Percentiles rank a stretch among this genome's conserved stretches.
phyloP scores from a whole-genome alignment of 2,113 vertebrate species.

The Carassius carassius region DNA sequence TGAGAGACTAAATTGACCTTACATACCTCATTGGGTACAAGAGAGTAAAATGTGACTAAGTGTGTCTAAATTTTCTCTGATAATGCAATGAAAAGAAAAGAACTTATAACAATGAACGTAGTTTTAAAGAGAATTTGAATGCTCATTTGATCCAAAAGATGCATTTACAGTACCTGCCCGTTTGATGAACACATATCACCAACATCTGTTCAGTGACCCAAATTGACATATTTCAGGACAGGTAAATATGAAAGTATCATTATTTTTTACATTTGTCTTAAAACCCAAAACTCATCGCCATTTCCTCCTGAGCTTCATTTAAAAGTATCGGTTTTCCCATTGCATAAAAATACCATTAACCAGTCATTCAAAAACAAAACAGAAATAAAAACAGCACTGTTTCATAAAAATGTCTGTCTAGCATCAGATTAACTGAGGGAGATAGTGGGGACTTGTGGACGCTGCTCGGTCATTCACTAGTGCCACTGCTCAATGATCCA shows the following conservation, averaged over 20 bases:
- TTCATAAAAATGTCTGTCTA: conserved; percentile 6
- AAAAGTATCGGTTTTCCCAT: not conserved
- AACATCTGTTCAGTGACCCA: not conserved
- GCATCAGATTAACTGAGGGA: not conserved
- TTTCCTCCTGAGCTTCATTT: not conserved
- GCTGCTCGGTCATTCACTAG: not conserved
- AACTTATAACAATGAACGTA: not conserved
- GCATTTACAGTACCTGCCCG: not conserved
- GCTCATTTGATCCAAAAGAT: not conserved
- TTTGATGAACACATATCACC: not conserved
- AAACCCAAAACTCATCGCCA: not conserved
- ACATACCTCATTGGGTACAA: not conserved
- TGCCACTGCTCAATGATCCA: conserved; percentile 37
- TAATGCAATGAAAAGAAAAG: too few species aligned
- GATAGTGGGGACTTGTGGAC: conserved; percentile 17
- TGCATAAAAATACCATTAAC: not conserved
- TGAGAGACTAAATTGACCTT: not conserved
- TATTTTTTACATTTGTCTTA: not conserved
- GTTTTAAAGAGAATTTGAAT: not conserved
- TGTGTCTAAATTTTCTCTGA: too few species aligned
- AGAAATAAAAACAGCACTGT: not conserved
- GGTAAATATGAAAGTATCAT: not conserved
- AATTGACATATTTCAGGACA: not conserved
- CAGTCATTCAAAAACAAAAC: not conserved
- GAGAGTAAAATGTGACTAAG: conserved; percentile 21